Base-by-base conservation (phyloP, 2,888 invertebrate genomes). In the Capitulum mitella region DNA sequence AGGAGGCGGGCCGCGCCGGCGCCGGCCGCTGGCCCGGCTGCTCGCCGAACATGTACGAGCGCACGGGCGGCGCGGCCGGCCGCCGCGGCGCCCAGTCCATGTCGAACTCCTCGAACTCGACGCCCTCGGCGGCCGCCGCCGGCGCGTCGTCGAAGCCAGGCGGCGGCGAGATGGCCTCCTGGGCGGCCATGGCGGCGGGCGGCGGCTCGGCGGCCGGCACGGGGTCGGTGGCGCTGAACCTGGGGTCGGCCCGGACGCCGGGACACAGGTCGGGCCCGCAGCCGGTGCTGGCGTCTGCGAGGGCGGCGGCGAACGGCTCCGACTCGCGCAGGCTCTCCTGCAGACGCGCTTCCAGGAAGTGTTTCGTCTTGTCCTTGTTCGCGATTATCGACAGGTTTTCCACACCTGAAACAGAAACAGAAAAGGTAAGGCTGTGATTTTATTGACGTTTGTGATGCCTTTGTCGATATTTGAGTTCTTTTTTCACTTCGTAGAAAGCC, bases 81-180 rank as follows among this genome's bases (percentile, higher is more conserved):
- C 75, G 40, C 14, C 75, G 75, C 29, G 75, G 75, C 75, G 26
- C n/a, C 40, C 43, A 43, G 75, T 43, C 75, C 75, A 75, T 75
- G 75, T 75, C 75, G 43, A 75, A 75, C 75, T 75, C 75, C 43
- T 75, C 75, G 43, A 75, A 75, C 75, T 75, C 75, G 12, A 75
- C 75, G 6, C 75, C 75, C n/a, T 75, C 75, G 14, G 14, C 14
- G 14, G 43, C 74, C 22, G 26, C 10, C 14, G n/a, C 29, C 5
- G 76, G 29, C 0, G 76, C 29, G 48, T 46, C 76, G 32, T 76
- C 43, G 43, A 75, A 75, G 43, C 75, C 75, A 12, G 75, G 75
- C 26, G 75, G 75, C 26, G 75, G 75, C 75, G 75, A 75, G 43
- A 46, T 46, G 43, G 75, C 29, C n/a, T 43, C 40, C 29, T 26